Conservation (phyloP, 2,888 invertebrate genomes). For the Cosmopolites sordidus region DNA sequence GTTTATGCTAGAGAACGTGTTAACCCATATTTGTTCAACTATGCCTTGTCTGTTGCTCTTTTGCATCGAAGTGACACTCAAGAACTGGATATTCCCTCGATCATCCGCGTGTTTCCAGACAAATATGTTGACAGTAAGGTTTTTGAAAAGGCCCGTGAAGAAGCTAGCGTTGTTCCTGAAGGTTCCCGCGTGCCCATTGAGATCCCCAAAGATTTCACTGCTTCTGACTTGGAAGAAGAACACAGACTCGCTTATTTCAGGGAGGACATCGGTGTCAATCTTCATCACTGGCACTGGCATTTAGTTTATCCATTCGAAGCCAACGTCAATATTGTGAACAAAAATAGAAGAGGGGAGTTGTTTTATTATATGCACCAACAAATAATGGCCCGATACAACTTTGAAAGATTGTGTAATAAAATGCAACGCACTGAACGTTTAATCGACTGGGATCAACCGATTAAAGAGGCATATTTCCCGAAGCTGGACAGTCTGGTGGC, state of each 20-base stretch:
- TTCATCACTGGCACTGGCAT: constrained; percentile 92
- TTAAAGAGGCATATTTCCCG: constrained; percentile 77
- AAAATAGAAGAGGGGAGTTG: constrained; percentile 73
- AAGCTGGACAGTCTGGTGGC: constrained; percentile 76
- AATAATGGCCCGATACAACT: constrained; percentile 62
- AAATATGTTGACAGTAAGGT: constrained; percentile 75
- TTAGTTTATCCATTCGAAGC: constrained; percentile 77
- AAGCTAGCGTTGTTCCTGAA: constrained; percentile 58
- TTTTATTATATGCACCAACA: constrained; percentile 79
- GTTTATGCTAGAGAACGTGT: constrained; percentile 68
- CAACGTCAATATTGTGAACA: constrained; percentile 58
- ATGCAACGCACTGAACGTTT: constrained; percentile 60
- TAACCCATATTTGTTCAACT: constrained; percentile 78
- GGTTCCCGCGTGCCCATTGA: constrained; percentile 63
- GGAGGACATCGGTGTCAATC: constrained; percentile 73
- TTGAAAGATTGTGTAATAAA: constrained; percentile 70
- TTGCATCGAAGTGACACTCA: constrained; percentile 70
- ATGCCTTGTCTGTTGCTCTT: constrained; percentile 70
- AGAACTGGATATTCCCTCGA: constrained; percentile 65
- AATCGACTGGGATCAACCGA: constrained; percentile 63
- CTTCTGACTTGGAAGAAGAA: constrained; percentile 69
- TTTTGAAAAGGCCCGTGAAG: constrained; percentile 66
- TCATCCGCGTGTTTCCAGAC: constrained; percentile 75
- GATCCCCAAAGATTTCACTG: constrained; percentile 61
- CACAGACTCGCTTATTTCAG: constrained; percentile 80